A percentile compares a stretch with the other conserved stretches of the same genome.
These are phyloP conservation scores for Myotis daubentonii DNA, from an alignment of 2,797 vertebrate genomes.

Conservation along the genomic window DNA sequence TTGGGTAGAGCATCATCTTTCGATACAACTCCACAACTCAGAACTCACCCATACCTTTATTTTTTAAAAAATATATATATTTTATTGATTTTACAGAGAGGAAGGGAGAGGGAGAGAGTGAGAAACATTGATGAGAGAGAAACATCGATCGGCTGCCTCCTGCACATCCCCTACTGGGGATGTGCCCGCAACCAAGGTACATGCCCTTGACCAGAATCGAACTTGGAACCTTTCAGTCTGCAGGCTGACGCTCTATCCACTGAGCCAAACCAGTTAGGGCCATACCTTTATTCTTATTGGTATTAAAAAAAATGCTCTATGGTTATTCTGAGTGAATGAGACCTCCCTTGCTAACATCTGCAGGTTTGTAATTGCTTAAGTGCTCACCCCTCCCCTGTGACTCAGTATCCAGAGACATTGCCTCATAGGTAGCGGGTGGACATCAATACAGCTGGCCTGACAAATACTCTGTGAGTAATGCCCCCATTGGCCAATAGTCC, in stretches of 20 bases:
- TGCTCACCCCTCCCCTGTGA: conserved; percentile 60
- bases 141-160: no score
- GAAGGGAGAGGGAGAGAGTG: no score
- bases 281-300: not conserved
- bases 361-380: conserved; percentile 65
- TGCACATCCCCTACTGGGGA: no score
- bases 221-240: no score
- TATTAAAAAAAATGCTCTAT: not conserved
- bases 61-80: not conserved
- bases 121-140: no score
- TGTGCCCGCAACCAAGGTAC: no score
- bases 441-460: conserved; percentile 67
- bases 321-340: conserved; percentile 27
- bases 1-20: not conserved
- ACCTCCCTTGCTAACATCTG: conserved; percentile 63
- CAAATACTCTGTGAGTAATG: conserved; percentile 74
- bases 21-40: not conserved
- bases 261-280: no score
- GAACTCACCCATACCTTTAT: not conserved
- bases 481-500: conserved; percentile 31
- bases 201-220: no score
- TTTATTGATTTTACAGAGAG: no score
- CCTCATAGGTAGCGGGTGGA: conserved; percentile 72
- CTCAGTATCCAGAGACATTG: conserved; percentile 74
- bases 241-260: no score